Conservation (phyloP, 2,888 invertebrate species). For the Apoda limacodes region DNA sequence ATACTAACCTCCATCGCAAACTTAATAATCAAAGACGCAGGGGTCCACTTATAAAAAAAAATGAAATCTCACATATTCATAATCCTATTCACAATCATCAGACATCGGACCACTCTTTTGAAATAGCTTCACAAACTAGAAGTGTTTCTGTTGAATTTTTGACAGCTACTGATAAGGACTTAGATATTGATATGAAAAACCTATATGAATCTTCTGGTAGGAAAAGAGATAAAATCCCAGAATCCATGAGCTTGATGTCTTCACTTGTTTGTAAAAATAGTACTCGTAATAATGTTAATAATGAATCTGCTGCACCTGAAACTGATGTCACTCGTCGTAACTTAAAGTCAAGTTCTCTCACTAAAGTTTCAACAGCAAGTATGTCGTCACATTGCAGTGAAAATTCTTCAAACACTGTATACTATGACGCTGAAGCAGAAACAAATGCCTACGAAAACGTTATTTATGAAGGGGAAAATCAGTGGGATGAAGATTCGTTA, state of each 20-base stretch:
- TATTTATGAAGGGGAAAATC: conserved; percentile 73
- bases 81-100: conserved; percentile 73
- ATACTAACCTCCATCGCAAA: conserved; percentile 63
- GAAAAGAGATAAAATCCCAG: conserved; percentile 68
- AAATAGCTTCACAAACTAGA: conserved; percentile 69
- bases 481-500: conserved; percentile 86
- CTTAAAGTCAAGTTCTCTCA: conserved; percentile 32
- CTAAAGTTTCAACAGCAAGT: conserved; percentile 52
- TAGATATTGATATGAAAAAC: conserved; percentile 76
- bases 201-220: conserved; percentile 77
- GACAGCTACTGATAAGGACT: conserved; percentile 74
- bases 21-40: conserved; percentile 82
- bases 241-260: conserved; percentile 58
- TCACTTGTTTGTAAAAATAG: conserved; percentile 61
- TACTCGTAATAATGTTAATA: conserved; percentile 30
- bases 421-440: conserved; percentile 60
- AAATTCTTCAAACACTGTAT: conserved; percentile 60
- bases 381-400: conserved; percentile 63
- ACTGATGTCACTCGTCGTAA: conserved; percentile 30
- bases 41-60: conserved; percentile 68
- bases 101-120: conserved; percentile 46
- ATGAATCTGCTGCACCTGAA: conserved; percentile 30
- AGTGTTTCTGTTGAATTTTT: conserved; percentile 76
- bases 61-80: conserved; percentile 78
- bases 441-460: conserved; percentile 55